These are phyloP conservation scores for Globodera ellingtonae DNA, from an alignment of 1,140 invertebrate species.

Conservation along the genomic window DNA sequence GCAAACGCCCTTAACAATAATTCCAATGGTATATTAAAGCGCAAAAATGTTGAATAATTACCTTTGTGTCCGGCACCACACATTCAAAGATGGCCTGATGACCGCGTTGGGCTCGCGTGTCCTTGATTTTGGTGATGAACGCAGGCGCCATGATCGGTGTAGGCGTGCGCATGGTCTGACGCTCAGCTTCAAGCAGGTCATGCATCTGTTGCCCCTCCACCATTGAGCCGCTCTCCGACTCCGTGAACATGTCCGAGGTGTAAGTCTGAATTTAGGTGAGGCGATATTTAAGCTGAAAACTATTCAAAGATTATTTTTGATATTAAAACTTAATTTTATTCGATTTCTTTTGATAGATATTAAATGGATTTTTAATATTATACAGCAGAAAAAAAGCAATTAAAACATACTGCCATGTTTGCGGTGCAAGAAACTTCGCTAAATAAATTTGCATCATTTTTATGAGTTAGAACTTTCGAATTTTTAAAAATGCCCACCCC, in stretches of 20 bases:
- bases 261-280: constrained; percentile 42
- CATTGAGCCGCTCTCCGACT: constrained; percentile 58
- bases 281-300: no score
- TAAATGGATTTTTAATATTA: background rate
- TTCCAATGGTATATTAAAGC: no score
- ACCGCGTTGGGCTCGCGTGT: constrained; percentile 56
- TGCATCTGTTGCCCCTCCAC: constrained; percentile 48
- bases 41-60: no score
- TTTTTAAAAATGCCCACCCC: constrained; percentile 50
- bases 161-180: constrained; percentile 58
- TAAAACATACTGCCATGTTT: constrained; percentile 55
- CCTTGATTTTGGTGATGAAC: constrained; percentile 65
- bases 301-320: background rate
- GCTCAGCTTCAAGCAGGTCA: constrained; percentile 45
- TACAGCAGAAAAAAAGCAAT: background rate
- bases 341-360: no score
- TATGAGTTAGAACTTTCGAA: no score
- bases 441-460: background rate
- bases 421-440: constrained; percentile 66
- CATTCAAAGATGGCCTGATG: constrained; percentile 65
- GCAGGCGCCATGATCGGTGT: constrained; percentile 65
- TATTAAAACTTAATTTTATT: background rate
- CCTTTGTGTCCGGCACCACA: constrained; percentile 66
- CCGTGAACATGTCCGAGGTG: constrained; percentile 65
- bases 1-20: constrained; percentile 69